A percentile compares a stretch with the other conserved stretches of the same genome.
phyloP scores from a whole-genome alignment of 2,113 vertebrate genomes.

The Rhabdomys dilectus region DNA sequence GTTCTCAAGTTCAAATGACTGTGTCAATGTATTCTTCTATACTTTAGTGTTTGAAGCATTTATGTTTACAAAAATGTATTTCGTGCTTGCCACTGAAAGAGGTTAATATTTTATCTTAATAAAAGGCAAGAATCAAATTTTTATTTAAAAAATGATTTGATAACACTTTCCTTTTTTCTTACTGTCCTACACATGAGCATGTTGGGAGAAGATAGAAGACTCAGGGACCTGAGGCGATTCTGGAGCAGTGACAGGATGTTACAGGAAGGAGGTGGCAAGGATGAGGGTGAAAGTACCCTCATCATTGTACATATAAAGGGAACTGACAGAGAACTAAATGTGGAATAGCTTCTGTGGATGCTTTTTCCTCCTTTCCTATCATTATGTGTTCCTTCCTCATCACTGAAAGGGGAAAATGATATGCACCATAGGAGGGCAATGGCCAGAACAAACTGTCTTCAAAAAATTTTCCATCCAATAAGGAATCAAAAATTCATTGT shows the following conservation, averaged over 20 bases:
- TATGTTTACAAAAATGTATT: slow-evolving; percentile 38
- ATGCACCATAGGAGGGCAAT: slow-evolving; percentile 45
- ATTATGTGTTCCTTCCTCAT: slow-evolving; percentile 42
- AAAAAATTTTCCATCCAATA: slow-evolving; percentile 1
- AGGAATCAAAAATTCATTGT: slow-evolving; percentile 28
- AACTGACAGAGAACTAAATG: slow-evolving; percentile 12
- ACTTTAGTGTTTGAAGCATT: slow-evolving; percentile 15
- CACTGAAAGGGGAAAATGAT: slow-evolving; percentile 30
- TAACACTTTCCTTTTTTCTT: not conserved
- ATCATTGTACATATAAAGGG: not conserved
- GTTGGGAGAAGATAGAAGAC: not conserved
- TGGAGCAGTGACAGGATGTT: not conserved
- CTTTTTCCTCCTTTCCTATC: not conserved
- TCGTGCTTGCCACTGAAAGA: slow-evolving; percentile 37
- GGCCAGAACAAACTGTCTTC: slow-evolving; percentile 56
- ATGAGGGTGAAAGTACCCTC: not conserved
- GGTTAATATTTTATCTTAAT: slow-evolving; percentile 28
- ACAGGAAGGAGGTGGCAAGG: not conserved
- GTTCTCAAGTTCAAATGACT: slow-evolving; percentile 55
- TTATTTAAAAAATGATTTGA: not conserved
- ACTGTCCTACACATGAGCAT: not conserved
- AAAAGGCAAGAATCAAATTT: slow-evolving; percentile 1
- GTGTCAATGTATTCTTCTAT: not conserved
- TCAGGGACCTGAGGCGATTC: not conserved
- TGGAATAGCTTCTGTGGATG: not conserved